A percentile compares a stretch with the other conserved stretches of the same genome.
Conservation (phyloP, 2,888 invertebrate species). For the Eucera pruinosa region DNA sequence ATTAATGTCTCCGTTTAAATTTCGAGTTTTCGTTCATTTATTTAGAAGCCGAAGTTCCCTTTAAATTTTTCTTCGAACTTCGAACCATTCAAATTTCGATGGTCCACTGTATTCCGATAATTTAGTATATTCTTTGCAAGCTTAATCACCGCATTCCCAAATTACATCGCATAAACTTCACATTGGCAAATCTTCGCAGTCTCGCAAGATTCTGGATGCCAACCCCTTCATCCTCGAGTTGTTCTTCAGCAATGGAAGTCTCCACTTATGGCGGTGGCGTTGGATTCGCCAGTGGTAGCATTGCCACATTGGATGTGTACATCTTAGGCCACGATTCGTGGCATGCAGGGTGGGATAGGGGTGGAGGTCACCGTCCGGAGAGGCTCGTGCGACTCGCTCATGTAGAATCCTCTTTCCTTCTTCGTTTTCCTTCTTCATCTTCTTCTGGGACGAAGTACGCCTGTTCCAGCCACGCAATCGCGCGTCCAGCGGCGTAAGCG, state of each 20-base stretch:
- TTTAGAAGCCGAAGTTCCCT: no score
- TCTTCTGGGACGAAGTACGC: conserved; percentile 20
- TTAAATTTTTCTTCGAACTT: no score
- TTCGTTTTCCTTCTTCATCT: conserved; percentile 35
- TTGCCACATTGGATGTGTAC: conserved; percentile 37
- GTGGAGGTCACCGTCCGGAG: conserved; percentile 79
- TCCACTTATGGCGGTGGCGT: conserved; percentile 17
- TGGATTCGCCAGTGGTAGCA: conserved; percentile 26
- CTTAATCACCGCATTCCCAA: neutral
- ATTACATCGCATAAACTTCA: neutral
- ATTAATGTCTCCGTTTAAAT: no score
- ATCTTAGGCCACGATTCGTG: conserved; percentile 26
- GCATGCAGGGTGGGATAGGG: conserved; percentile 64
- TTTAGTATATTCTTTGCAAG: no score
- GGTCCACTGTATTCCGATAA: no score
- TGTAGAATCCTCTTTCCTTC: conserved; percentile 60
- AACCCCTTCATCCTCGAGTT: no score
- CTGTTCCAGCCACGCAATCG: conserved; percentile 58
- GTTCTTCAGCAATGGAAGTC: conserved; percentile 20
- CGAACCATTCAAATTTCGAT: no score
- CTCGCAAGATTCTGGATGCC: neutral
- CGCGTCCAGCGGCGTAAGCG: conserved; percentile 40
- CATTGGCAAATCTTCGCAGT: neutral
- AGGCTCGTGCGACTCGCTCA: conserved; percentile 77
- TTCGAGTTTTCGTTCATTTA: no score